These are phyloP conservation scores for Metallyticus violacea DNA, from an alignment of 2,888 invertebrate genomes.

Conservation along the genomic window DNA sequence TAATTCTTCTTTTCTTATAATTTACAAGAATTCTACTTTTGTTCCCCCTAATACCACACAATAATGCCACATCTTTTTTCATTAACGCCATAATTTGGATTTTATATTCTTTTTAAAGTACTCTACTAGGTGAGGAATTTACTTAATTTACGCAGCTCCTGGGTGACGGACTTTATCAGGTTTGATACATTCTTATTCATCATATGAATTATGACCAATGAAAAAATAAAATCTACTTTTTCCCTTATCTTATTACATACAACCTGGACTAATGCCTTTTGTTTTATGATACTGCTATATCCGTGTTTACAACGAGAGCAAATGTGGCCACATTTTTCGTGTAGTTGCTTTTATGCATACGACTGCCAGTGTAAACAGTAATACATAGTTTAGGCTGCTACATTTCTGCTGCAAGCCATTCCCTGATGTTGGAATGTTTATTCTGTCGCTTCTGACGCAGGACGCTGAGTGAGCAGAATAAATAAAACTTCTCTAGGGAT, in stretches of 20 bases:
- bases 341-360: background rate
- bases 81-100: too few relatives aligned
- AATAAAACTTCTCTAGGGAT: background rate
- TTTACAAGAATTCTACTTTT: too few relatives aligned
- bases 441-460: background rate
- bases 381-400: too few relatives aligned
- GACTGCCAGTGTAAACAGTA: background rate
- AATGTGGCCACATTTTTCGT: background rate
- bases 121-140: too few relatives aligned
- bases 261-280: background rate
- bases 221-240: background rate
- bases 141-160: too few relatives aligned
- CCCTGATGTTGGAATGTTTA: background rate
- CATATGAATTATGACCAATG: background rate
- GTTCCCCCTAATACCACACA: too few relatives aligned
- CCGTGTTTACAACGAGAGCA: background rate
- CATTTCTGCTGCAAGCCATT: background rate
- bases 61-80: too few relatives aligned
- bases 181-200: background rate
- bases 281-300: background rate
- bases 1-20: too few relatives aligned
- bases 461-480: background rate
- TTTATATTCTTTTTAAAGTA: too few relatives aligned
- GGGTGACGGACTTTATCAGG: too few relatives aligned
- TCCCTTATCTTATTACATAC: background rate